phyloP scores from a whole-genome alignment of 2,113 vertebrate genomes.

The Periophthalmodon schlosseri region DNA sequence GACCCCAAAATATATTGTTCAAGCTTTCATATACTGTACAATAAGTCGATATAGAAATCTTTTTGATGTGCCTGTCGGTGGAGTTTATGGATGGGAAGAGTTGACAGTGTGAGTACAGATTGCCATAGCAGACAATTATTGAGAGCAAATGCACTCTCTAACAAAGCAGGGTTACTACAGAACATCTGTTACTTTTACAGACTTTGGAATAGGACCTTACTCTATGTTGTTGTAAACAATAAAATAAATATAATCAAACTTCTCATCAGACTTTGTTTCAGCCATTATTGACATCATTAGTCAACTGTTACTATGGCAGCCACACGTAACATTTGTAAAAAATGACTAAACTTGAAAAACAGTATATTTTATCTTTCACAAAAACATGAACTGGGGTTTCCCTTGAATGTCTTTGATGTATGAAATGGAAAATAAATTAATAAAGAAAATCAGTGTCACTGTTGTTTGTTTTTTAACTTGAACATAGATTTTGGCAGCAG shows the following conservation, averaged over 20 bases:
- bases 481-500: too few relatives aligned
- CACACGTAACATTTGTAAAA: neutral
- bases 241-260: neutral
- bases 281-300: neutral
- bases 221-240: neutral
- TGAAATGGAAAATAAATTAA: slow-evolving; percentile 56
- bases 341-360: neutral
- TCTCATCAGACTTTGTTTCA: neutral
- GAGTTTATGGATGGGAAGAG: too few relatives aligned
- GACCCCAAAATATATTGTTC: too few relatives aligned
- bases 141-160: too few relatives aligned
- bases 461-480: neutral
- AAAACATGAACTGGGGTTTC: slow-evolving; percentile 56
- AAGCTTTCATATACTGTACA: too few relatives aligned
- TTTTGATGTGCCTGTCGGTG: too few relatives aligned
- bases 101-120: too few relatives aligned
- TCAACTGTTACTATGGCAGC: neutral
- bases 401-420: slow-evolving; percentile 43
- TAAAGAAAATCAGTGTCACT: too few relatives aligned
- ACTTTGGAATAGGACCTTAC: neutral
- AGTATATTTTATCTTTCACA: slow-evolving; percentile 34
- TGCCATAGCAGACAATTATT: too few relatives aligned
- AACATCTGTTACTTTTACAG: neutral
- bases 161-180: too few relatives aligned
- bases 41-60: too few relatives aligned